Base-by-base conservation (phyloP, 2,888 invertebrate genomes). In the Caprella mutica region DNA sequence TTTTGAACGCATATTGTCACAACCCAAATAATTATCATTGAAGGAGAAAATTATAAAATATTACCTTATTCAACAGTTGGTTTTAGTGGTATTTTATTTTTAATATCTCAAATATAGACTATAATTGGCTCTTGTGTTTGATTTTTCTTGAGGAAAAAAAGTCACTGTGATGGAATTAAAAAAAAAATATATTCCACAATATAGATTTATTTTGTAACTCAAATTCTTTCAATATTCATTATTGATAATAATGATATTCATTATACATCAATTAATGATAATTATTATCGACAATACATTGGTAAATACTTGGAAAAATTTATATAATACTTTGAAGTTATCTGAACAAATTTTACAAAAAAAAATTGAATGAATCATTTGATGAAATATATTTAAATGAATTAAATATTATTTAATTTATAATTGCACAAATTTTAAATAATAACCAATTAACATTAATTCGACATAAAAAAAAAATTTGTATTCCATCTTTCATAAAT, bases 111-210 rank as follows among this genome's bases (percentile, higher is more conserved):
- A 38, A 38, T 38, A 4, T 38, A 4, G 17, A 2, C 38, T 17
- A 17, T 38, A 19, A 19, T 19, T 38, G 3, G 17, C n/a, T 17
- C 3, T 4, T 17, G 19, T 17, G 3, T 17, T 38, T 19, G 19
- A 4, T 4, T 38, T 38, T 38, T 38, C 4, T 19, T 19, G 3
- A 38, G n/a, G 17, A 17, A n/a, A 17, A 17, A 19, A n/a, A 19
- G 3, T 17, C 21, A 44, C 21, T 44, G n/a, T 21, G n/a, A 44
- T 44, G 2, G n/a, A 17, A 2, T 19, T n/a, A 17, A 44, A 14
- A 53, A 17, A 42, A 23, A 29, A 43, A 42, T n/a, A 42, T 53
- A 53, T 44, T 27, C n/a, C n/a, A 27, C 24, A 43, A 43, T 53
- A 24, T 42, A 42, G 42, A 53, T 44, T 14, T 26, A 40, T 38